These are phyloP conservation scores for Enteromius thamalakanensis DNA, from an alignment of 2,797 vertebrate genomes.

Conservation along the genomic window DNA sequence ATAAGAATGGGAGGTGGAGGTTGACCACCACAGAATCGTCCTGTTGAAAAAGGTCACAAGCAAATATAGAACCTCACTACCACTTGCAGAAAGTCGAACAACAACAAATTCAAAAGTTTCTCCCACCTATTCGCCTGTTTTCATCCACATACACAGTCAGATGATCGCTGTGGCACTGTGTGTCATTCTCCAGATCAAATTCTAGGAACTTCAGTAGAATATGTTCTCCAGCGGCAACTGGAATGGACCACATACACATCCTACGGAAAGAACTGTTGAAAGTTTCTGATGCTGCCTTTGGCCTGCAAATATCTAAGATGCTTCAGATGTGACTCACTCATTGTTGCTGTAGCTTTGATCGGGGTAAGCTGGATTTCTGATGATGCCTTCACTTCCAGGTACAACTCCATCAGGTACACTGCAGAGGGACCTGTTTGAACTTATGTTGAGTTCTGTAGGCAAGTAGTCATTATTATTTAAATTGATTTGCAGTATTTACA, in stretches of 20 bases:
- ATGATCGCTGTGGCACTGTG: slow-evolving; percentile 71
- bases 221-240: slow-evolving; percentile 67
- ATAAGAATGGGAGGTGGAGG: slow-evolving; percentile 73
- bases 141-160: slow-evolving; percentile 68
- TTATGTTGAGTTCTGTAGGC: background rate
- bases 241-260: slow-evolving; percentile 79
- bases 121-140: slow-evolving; percentile 74
- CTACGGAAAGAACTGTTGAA: slow-evolving; percentile 65
- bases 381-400: slow-evolving; percentile 66
- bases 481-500: background rate
- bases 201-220: slow-evolving; percentile 76
- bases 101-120: background rate
- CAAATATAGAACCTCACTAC: background rate
- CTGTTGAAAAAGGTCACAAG: slow-evolving; percentile 66
- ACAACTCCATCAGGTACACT: slow-evolving; percentile 70
- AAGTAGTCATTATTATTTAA: background rate
- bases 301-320: background rate
- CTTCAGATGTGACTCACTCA: slow-evolving; percentile 74
- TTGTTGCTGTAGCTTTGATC: slow-evolving; percentile 74
- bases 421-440: slow-evolving; percentile 67
- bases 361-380: slow-evolving; percentile 75
- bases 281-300: background rate
- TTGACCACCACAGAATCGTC: slow-evolving; percentile 77
- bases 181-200: slow-evolving; percentile 80
- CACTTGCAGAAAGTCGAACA: background rate